These are phyloP conservation scores for Nephrotoma guestfalica DNA, from an alignment of 2,888 invertebrate genomes.

Conservation along the genomic window DNA sequence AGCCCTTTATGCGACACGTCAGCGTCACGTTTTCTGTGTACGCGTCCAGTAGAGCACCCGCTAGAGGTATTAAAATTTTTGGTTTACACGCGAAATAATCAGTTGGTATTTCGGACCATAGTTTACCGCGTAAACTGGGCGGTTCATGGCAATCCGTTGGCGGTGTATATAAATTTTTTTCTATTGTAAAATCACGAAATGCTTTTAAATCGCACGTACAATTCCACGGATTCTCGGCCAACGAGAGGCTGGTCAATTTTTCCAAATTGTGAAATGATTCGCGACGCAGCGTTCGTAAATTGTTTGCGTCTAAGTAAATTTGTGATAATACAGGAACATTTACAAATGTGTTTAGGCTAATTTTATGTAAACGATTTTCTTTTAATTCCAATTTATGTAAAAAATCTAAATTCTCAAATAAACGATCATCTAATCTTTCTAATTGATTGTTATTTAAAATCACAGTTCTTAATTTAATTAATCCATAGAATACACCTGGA, in stretches of 20 bases:
- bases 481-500: constrained; percentile 54
- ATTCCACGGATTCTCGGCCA: constrained; percentile 74
- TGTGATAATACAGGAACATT: constrained; percentile 51
- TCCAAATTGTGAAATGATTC: constrained; percentile 49
- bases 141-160: constrained; percentile 64
- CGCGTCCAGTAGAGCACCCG: constrained; percentile 42
- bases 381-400: constrained; percentile 64
- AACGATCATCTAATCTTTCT: constrained; percentile 51
- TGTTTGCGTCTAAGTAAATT: constrained; percentile 59
- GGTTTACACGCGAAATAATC: constrained; percentile 75
- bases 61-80: constrained; percentile 49
- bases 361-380: constrained; percentile 53
- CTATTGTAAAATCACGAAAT: constrained; percentile 62
- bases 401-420: constrained; percentile 60
- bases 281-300: constrained; percentile 48
- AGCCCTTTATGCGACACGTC: constrained; percentile 58
- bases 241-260: constrained; percentile 54
- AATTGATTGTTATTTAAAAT: constrained; percentile 62
- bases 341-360: constrained; percentile 57
- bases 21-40: constrained; percentile 53
- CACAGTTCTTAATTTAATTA: constrained; percentile 54
- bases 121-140: constrained; percentile 44
- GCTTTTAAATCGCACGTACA: constrained; percentile 73
- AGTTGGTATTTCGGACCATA: constrained; percentile 56
- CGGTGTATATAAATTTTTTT: constrained; percentile 56